Evolutionary conservation across 2,113 vertebrate genomes (phyloP).

Genomic region (Hydrochoerus hydrochaeris): DNA sequence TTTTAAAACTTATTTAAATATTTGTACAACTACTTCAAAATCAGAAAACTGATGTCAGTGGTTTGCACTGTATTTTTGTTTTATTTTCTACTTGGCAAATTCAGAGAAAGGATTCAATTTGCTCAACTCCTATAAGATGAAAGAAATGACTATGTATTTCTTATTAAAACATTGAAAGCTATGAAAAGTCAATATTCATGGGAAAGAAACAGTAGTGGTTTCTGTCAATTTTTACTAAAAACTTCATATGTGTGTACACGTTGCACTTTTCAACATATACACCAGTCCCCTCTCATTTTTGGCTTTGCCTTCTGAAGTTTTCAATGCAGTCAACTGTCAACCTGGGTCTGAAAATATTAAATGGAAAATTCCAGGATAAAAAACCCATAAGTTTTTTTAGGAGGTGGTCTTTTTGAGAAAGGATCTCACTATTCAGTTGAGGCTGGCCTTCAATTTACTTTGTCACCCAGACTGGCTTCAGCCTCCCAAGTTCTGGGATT

Average conservation of each 20-base stretch:
- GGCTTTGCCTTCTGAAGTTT: background rate
- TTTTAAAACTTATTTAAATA: background rate
- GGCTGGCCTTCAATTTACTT: too few relatives aligned
- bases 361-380: background rate
- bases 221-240: background rate
- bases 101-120: background rate
- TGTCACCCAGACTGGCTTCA: too few relatives aligned
- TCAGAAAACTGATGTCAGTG: background rate
- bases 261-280: background rate
- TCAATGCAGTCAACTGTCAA: background rate
- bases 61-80: background rate
- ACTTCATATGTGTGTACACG: background rate
- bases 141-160: background rate
- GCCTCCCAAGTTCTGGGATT: too few relatives aligned
- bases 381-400: too few relatives aligned
- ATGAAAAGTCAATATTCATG: background rate
- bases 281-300: too few relatives aligned
- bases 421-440: too few relatives aligned
- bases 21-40: background rate
- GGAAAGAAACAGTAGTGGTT: background rate
- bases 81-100: background rate
- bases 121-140: background rate
- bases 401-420: too few relatives aligned
- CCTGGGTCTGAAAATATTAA: background rate
- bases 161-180: background rate